A percentile compares a stretch with the other conserved stretches of the same genome.
These are phyloP conservation scores for Hydrotaea cyrtoneurina DNA, from an alignment of 2,888 invertebrate genomes.

Conservation along the genomic window DNA sequence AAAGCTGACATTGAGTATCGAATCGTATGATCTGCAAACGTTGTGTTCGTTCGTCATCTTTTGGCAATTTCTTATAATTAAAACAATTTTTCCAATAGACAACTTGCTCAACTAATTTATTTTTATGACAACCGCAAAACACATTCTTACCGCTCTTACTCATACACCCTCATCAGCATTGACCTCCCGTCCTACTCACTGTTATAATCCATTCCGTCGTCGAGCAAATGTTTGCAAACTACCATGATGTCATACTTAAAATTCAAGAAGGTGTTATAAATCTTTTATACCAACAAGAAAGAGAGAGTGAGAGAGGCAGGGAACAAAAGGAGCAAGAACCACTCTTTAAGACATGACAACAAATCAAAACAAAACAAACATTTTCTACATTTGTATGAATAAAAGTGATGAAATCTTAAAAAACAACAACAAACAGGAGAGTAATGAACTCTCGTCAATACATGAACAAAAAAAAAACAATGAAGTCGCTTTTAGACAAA, in stretches of 20 bases:
- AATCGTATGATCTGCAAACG: background rate
- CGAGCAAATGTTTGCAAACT: constrained; percentile 24
- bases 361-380: constrained; percentile 41
- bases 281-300: constrained; percentile 12
- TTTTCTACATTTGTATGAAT: constrained; percentile 4
- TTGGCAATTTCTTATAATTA: constrained; percentile 15
- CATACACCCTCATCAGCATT: background rate
- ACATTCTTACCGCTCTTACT: background rate
- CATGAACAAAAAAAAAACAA: constrained; percentile 11
- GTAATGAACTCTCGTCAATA: constrained; percentile 48
- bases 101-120: constrained; percentile 36
- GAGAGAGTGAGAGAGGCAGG: background rate
- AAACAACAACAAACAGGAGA: constrained; percentile 25
- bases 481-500: background rate
- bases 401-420: background rate
- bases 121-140: constrained; percentile 17
- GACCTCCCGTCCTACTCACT: background rate
- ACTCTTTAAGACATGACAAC: constrained; percentile 18
- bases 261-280: constrained; percentile 46
- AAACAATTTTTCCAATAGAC: constrained; percentile 20
- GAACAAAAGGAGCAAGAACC: constrained; percentile 11
- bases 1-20: too few relatives aligned
- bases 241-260: constrained; percentile 56
- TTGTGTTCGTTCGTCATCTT: background rate
- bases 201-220: background rate